phyloP scores from a whole-genome alignment of 2,888 invertebrate genomes.

The Trachelus troglodyta region DNA sequence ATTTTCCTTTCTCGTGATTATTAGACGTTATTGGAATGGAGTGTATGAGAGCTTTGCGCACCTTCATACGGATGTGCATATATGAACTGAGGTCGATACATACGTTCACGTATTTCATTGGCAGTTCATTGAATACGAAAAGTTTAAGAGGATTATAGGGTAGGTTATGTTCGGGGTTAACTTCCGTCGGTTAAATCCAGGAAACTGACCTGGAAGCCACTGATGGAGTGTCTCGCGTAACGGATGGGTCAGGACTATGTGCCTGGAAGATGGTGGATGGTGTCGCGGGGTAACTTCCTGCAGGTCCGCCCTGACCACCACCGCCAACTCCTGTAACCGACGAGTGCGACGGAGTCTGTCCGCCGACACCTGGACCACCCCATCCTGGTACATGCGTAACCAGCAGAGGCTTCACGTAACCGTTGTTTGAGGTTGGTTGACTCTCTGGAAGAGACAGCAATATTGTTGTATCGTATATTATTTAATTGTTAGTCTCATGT shows the following conservation, averaged over 20 bases:
- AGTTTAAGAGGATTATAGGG: not conserved
- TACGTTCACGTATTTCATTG: not conserved
- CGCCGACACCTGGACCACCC: conserved; percentile 66
- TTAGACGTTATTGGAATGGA: not conserved
- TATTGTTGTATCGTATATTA: not conserved
- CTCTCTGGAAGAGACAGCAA: conserved; percentile 64
- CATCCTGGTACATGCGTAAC: conserved; percentile 85
- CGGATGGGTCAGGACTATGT: conserved; percentile 76
- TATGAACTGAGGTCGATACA: not conserved
- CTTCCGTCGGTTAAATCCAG: conserved; percentile 52
- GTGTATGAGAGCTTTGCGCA: not conserved
- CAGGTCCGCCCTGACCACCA: conserved; percentile 66
- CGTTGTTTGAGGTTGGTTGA: conserved; percentile 76
- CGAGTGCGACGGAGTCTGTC: conserved; percentile 61
- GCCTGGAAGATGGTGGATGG: conserved; percentile 74
- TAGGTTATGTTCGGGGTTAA: not conserved
- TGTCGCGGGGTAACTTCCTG: conserved; percentile 72
- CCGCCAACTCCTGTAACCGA: conserved; percentile 66
- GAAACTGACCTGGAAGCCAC: conserved; percentile 79
- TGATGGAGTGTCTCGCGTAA: conserved; percentile 78
- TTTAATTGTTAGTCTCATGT: not conserved
- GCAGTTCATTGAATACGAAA: not conserved
- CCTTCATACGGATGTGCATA: not conserved
- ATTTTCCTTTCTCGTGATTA: not conserved
- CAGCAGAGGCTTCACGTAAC: conserved; percentile 87